Evolutionary conservation across 2,888 invertebrate species (phyloP).

Genomic region (Corbicula japonica): DNA sequence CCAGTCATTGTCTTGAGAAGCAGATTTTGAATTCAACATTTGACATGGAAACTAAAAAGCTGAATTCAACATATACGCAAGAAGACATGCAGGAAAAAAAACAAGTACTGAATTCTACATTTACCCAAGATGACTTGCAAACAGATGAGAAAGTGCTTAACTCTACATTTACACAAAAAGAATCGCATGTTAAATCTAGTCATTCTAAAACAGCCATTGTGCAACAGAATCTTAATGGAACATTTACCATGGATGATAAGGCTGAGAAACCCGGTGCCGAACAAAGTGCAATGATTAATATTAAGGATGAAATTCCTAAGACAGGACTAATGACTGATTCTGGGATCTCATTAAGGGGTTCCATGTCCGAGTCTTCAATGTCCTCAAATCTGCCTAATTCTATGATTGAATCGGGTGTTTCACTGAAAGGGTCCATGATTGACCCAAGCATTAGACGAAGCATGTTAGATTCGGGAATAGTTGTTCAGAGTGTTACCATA

Average conservation of each 20-base stretch:
- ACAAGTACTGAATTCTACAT: not conserved
- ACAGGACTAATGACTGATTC: slow-evolving; percentile 64
- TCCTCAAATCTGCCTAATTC: too few relatives aligned
- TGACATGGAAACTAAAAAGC: not conserved
- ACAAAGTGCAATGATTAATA: slow-evolving; percentile 16
- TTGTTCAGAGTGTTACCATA: slow-evolving; percentile 58
- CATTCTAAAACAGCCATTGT: slow-evolving; percentile 15
- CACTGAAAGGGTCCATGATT: slow-evolving; percentile 63
- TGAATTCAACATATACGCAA: slow-evolving; percentile 22
- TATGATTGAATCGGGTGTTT: slow-evolving; percentile 39
- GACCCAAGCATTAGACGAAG: slow-evolving; percentile 66
- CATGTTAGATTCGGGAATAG: slow-evolving; percentile 80
- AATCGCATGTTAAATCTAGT: slow-evolving; percentile 22
- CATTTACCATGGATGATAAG: slow-evolving; percentile 44
- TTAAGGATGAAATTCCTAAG: slow-evolving; percentile 20
- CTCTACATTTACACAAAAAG: slow-evolving; percentile 12
- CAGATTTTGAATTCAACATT: slow-evolving; percentile 50
- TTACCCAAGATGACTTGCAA: slow-evolving; percentile 16
- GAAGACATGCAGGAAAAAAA: too few relatives aligned
- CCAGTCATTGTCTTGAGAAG: slow-evolving; percentile 42
- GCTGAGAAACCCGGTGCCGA: slow-evolving; percentile 19
- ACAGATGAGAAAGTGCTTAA: too few relatives aligned
- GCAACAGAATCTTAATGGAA: slow-evolving; percentile 47
- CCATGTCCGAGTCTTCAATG: too few relatives aligned
- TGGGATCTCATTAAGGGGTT: slow-evolving; percentile 38